A percentile compares a stretch with the other conserved stretches of the same genome.
Evolutionary conservation across 2,888 invertebrate genomes (phyloP).

Genomic region (Agrotis clavis): DNA sequence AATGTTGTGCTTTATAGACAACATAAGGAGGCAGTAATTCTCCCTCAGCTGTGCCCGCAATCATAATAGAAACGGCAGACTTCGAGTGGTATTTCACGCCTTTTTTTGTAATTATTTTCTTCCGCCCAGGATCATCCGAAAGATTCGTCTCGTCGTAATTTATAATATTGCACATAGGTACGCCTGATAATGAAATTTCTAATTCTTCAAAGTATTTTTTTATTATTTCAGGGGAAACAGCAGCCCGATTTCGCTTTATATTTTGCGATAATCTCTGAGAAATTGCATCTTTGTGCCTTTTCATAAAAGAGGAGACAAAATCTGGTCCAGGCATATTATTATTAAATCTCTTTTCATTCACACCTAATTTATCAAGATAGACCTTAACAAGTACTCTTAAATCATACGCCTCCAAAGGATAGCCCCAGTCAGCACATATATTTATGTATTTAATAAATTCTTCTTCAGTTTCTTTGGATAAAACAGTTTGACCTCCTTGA

Average conservation of each 20-base stretch:
- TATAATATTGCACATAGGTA: not conserved
- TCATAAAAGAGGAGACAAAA: not conserved
- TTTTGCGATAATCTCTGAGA: not conserved
- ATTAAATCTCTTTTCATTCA: not conserved
- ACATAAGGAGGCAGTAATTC: constrained; percentile 58
- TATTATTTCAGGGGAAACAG: not conserved
- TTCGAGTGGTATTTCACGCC: constrained; percentile 40
- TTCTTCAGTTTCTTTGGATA: not conserved
- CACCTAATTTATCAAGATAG: not conserved
- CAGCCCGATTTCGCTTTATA: constrained; percentile 6
- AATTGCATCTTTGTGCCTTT: not conserved
- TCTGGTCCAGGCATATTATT: not conserved
- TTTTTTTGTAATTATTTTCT: constrained; percentile 25
- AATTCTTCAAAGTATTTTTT: not conserved
- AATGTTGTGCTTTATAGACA: constrained; percentile 47
- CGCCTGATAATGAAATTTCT: not conserved
- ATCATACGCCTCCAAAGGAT: not conserved
- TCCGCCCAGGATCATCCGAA: constrained; percentile 28
- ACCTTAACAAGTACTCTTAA: not conserved
- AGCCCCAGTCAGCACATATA: not conserved
- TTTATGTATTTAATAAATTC: constrained; percentile 1
- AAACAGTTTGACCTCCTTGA: not conserved
- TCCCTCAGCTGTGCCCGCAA: constrained; percentile 56
- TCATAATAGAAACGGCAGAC: constrained; percentile 50
- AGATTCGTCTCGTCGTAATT: constrained; percentile 41